phyloP scores from a whole-genome alignment of 2,888 invertebrate genomes.

The Polylopha cassiicola region DNA sequence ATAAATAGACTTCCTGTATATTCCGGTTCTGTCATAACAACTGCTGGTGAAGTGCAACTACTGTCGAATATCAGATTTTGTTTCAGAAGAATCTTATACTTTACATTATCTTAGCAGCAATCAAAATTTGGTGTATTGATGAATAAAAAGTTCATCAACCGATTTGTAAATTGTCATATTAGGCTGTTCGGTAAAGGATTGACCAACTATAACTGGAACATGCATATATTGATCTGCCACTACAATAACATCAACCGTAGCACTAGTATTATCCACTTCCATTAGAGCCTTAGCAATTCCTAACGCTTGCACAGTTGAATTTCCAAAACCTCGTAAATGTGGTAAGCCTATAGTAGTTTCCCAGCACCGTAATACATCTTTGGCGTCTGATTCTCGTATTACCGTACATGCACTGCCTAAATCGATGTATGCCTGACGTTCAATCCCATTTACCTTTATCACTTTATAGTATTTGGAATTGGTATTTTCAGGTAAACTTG shows the following conservation, averaged over 20 bases:
- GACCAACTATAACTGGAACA: background rate
- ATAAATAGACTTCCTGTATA: background rate
- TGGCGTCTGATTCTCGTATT: background rate
- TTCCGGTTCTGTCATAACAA: background rate
- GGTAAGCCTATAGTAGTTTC: background rate
- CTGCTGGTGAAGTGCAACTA: background rate
- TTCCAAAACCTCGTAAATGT: background rate
- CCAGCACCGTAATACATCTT: background rate
- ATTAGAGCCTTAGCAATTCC: background rate
- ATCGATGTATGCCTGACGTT: background rate
- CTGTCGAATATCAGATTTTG: background rate
- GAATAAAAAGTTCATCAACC: background rate
- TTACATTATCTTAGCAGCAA: background rate
- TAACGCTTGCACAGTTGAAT: background rate
- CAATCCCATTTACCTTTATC: background rate
- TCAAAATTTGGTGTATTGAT: too few relatives aligned
- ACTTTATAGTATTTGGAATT: slow-evolving; percentile 1
- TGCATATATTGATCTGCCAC: background rate
- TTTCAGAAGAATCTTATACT: background rate
- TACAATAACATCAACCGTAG: background rate
- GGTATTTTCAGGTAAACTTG: background rate
- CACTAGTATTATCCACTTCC: background rate
- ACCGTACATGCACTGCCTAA: slow-evolving; percentile 1
- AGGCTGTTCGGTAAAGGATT: background rate
- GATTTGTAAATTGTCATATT: background rate